Conservation (phyloP, 2,113 vertebrate genomes). For the Marcusenius ussheri region DNA sequence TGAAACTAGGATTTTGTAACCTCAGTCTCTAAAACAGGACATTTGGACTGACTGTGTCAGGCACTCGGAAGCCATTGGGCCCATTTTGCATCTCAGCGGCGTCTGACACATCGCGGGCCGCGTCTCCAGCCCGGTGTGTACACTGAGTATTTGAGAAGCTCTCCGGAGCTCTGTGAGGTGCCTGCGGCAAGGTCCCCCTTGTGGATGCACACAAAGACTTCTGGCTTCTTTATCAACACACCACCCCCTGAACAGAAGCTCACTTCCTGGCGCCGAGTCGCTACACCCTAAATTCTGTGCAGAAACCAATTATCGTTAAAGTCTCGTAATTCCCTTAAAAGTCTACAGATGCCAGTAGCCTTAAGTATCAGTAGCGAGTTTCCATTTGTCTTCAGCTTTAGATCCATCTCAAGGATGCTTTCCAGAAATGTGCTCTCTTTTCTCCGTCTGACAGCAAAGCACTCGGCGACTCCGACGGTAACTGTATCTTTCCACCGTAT, state of each 20-base stretch:
- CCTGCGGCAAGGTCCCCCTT: background rate
- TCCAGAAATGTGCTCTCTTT: background rate
- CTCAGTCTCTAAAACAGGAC: background rate
- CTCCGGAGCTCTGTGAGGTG: background rate
- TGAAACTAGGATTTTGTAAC: background rate
- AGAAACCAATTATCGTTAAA: constrained; percentile 18
- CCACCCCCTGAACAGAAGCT: background rate
- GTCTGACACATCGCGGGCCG: background rate
- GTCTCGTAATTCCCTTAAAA: constrained; percentile 21
- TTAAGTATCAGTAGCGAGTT: constrained; percentile 16
- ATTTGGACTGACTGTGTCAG: background rate
- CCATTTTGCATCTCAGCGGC: background rate
- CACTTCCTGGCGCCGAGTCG: background rate
- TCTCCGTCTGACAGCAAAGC: background rate
- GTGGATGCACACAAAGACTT: background rate
- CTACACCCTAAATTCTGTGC: background rate
- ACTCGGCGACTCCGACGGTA: background rate
- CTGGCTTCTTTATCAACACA: background rate
- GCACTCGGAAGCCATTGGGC: background rate
- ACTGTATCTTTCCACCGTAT: background rate
- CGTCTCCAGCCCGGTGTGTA: background rate
- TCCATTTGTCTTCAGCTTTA: constrained; percentile 5
- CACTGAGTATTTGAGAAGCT: background rate
- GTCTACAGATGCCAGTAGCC: constrained; percentile 15
- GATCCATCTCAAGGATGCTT: background rate